A percentile compares a stretch with the other conserved stretches of the same genome.
Evolutionary conservation across 2,113 vertebrate genomes (phyloP).

Genomic region (Leptocoma aspasia): DNA sequence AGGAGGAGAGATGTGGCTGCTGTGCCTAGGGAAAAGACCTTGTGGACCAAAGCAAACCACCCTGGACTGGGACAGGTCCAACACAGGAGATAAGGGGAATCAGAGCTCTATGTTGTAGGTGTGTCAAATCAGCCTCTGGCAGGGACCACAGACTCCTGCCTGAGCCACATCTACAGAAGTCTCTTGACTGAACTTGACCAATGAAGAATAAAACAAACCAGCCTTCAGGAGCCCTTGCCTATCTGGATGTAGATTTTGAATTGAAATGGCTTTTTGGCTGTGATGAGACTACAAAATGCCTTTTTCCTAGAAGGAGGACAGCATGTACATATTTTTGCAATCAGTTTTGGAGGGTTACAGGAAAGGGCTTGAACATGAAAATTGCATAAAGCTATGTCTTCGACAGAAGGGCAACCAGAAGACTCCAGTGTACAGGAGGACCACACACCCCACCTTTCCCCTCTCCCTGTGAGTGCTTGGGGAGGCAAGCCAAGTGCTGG

Average conservation of each 20-base stretch:
- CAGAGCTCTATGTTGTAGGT: not conserved
- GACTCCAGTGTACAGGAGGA: not conserved
- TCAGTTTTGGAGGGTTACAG: not conserved
- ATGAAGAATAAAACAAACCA: not conserved
- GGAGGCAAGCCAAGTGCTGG: not conserved
- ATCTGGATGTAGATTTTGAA: not conserved
- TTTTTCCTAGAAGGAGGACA: not conserved
- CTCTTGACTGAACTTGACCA: not conserved
- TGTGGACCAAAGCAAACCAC: not conserved
- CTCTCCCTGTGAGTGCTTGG: not conserved
- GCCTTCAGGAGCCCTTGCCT: not conserved
- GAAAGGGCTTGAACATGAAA: not conserved
- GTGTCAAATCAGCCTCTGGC: not conserved
- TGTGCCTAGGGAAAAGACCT: not conserved
- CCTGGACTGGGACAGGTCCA: not conserved
- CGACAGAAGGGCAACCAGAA: not conserved
- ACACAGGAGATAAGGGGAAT: accelerated
- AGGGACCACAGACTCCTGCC: not conserved
- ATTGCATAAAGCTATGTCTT: not conserved
- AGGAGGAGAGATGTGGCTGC: not conserved
- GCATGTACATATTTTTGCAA: not conserved
- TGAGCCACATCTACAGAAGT: not conserved
- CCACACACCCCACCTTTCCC: not conserved
- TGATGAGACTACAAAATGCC: not conserved
- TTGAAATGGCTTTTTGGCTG: not conserved